A percentile compares a stretch with the other conserved stretches of the same genome.
phyloP scores from a whole-genome alignment of 2,797 vertebrate genomes.

The Xenopus petersii region DNA sequence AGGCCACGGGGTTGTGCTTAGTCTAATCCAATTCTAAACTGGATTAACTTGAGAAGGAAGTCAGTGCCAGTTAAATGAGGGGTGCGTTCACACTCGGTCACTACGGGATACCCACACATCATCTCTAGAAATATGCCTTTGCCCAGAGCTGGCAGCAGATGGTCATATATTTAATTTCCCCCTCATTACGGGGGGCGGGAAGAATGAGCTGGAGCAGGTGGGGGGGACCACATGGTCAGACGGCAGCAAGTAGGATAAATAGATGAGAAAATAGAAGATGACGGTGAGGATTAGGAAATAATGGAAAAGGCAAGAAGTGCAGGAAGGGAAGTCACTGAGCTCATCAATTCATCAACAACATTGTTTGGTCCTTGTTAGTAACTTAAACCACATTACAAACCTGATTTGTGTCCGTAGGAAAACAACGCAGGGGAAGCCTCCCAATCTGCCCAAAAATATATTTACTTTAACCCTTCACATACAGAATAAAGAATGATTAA shows the following conservation, averaged over 20 bases:
- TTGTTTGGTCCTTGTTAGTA: too few relatives aligned
- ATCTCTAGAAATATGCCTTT: background rate
- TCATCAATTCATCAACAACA: too few relatives aligned
- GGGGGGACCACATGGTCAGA: background rate
- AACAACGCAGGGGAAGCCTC: too few relatives aligned
- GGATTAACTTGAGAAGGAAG: conserved; percentile 22
- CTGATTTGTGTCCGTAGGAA: too few relatives aligned
- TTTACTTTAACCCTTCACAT: too few relatives aligned
- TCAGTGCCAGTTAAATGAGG: too few relatives aligned
- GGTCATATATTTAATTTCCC: background rate
- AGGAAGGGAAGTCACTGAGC: too few relatives aligned
- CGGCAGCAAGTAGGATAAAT: background rate
- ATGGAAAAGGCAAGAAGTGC: background rate
- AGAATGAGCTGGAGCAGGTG: too few relatives aligned
- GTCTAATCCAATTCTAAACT: conserved; percentile 28
- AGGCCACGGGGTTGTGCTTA: conserved; percentile 59
- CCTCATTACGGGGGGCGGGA: background rate
- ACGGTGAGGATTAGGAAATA: background rate
- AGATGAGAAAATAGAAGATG: background rate
- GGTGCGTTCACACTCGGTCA: background rate
- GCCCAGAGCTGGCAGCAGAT: conserved; percentile 22
- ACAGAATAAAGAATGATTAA: too few relatives aligned
- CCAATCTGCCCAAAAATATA: too few relatives aligned
- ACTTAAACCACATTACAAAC: too few relatives aligned
- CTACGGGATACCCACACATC: background rate